Evolutionary conservation across 2,113 vertebrate genomes (phyloP), one percentile per base, ranked within the genome.

Genomic region (Malurus melanocephalus): DNA sequence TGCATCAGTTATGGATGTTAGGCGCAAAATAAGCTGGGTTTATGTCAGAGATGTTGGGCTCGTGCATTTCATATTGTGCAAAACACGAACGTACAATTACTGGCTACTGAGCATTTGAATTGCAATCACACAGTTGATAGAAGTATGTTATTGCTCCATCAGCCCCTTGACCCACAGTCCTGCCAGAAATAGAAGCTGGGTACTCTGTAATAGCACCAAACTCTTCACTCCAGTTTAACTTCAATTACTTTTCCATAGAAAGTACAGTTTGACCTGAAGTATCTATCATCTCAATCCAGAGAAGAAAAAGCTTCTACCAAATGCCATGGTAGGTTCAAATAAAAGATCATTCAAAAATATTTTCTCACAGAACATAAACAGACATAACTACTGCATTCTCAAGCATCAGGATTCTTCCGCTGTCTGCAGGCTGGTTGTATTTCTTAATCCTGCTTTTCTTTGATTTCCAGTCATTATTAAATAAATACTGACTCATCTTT

Each of bases 401-500:
- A 85, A 91, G 49, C 42, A 42, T 27, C 0, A 0, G 64, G 73
- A 83, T 92, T 90, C 73, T 94, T 95, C 80, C 2, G 10, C 76
- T 88, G 82, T 95, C 75, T 96, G 65, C 42, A 32, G 84, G 68
- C 11, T 80, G 71, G 77, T 52, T 65, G 49, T 80, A 30, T 95
- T 91, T 94, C 80, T 75, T 82, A 92, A 89, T 78, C 56, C 7
- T 71, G 27, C 13, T 91, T 94, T 93, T 88, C 78, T 96, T 83
- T 93, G 80, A 96, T 94, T 93, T 73, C 74, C 80, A 77, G 72
- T 82, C 93, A 92, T 93, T 95, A 93, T 93, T 94, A 88, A 90
- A 94, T 93, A 97, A 85, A 94, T 86, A 93, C 60, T 95, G 95
- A 96, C 74, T 96, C 90, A 91, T 93, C 75, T 69, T 51, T 81